phyloP scores from a whole-genome alignment of 2,888 invertebrate species.

The Coelogynopora nodosa region DNA sequence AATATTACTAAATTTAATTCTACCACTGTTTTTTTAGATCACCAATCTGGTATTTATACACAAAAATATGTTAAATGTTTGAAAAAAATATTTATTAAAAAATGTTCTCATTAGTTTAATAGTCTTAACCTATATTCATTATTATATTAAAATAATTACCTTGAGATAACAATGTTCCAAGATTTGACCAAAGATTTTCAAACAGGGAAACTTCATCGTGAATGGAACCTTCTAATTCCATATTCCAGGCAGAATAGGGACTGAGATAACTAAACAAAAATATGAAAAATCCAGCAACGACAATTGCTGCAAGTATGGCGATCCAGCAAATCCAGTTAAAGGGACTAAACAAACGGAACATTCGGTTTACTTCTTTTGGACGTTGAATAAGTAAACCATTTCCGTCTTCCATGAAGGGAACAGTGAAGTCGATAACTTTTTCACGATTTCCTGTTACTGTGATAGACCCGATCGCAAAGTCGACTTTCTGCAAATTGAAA shows the following conservation, averaged over 20 bases:
- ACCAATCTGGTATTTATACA: no score
- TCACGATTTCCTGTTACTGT: conserved; percentile 50
- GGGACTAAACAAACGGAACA: conserved; percentile 49
- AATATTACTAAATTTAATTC: no score
- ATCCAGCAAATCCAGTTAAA: conserved; percentile 51
- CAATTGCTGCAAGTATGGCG: conserved; percentile 48
- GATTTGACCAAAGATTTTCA: conserved; percentile 50
- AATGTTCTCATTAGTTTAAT: no score
- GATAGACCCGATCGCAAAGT: conserved; percentile 51
- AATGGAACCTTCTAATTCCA: conserved; percentile 11
- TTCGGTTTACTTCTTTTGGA: conserved; percentile 49
- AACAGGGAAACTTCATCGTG: conserved; percentile 39
- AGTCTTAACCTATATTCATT: no score
- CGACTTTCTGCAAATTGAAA: conserved; percentile 51
- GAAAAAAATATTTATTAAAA: no score
- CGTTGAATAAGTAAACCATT: conserved; percentile 51
- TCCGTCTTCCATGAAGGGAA: conserved; percentile 51
- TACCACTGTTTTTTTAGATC: no score
- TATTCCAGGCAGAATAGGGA: conserved; percentile 46
- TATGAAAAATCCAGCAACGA: conserved; percentile 49
- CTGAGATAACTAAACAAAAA: conserved; percentile 49
- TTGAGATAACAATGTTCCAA: no score
- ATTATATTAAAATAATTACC: no score
- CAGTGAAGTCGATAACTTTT: conserved; percentile 49
- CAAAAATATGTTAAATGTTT: no score